A percentile compares a stretch with the other conserved stretches of the same genome.
Conservation (phyloP, 2,113 vertebrate genomes). For the Crotalus tigris region DNA sequence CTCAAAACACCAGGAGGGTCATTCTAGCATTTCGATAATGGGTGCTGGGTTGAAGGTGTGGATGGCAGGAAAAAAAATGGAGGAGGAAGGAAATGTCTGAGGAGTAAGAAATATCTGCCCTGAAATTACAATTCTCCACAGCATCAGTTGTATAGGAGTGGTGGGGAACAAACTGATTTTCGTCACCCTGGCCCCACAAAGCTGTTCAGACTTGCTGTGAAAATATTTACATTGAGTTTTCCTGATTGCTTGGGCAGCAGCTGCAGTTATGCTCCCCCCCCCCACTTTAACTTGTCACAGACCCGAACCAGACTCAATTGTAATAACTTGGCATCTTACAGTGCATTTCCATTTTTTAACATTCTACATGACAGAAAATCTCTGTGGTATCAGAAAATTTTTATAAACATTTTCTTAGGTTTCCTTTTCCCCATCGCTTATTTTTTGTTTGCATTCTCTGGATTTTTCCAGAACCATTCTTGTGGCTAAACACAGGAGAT, state of each 20-base stretch:
- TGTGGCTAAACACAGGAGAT: neutral
- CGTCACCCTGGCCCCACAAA: conserved; percentile 21
- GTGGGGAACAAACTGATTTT: conserved; percentile 16
- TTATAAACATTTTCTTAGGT: neutral
- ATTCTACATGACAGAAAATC: neutral
- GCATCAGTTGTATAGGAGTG: neutral
- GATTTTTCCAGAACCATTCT: neutral
- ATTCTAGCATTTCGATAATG: neutral
- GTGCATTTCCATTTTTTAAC: neutral
- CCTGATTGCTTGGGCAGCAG: conserved; percentile 34
- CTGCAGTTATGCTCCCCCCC: neutral
- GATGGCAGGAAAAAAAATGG: neutral
- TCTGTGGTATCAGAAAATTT: neutral
- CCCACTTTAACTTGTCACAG: conserved; percentile 3
- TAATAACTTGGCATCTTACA: neutral
- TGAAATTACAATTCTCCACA: neutral
- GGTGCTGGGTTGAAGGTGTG: neutral
- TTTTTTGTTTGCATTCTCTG: neutral
- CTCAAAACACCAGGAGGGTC: neutral
- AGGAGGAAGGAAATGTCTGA: conserved; percentile 12
- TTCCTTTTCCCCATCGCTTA: neutral
- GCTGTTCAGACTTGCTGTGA: conserved; percentile 29
- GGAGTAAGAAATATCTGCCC: neutral
- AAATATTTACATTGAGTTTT: conserved; percentile 37
- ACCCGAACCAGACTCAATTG: neutral